Evolutionary conservation across 2,113 vertebrate species (phyloP).

Genomic region (Sapayoa aenigma): DNA sequence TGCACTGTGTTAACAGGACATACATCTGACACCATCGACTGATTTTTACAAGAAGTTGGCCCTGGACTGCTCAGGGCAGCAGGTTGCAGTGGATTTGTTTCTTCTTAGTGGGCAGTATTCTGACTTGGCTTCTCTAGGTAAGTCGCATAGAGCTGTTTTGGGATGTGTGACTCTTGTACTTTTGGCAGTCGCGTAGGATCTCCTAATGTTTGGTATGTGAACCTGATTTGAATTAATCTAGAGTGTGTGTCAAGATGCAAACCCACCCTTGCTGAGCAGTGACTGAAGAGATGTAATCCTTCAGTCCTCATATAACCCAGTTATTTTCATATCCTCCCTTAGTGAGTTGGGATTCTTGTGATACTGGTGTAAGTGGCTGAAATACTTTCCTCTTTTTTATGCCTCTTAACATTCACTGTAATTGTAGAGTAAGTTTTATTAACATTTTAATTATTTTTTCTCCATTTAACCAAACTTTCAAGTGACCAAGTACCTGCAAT

Average conservation of each 20-base stretch:
- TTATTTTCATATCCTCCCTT: neutral
- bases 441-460: neutral
- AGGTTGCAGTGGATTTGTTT: conserved; percentile 94
- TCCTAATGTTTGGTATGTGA: neutral
- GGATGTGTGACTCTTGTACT: neutral
- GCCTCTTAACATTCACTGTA: neutral
- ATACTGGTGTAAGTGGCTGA: neutral
- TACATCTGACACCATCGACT: conserved; percentile 91
- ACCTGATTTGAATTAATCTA: neutral
- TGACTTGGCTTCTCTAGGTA: conserved; percentile 92
- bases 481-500: neutral
- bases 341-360: neutral
- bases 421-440: neutral
- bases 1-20: conserved; percentile 76
- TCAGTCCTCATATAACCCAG: neutral
- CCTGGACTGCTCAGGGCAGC: conserved; percentile 96
- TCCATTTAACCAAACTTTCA: neutral
- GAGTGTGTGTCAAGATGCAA: neutral
- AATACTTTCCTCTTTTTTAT: neutral
- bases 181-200: neutral
- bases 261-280: neutral
- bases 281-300: neutral
- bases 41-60: conserved; percentile 99
- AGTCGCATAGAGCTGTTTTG: neutral
- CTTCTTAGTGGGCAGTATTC: conserved; percentile 93